Evolutionary conservation across 2,888 invertebrate genomes (phyloP).

Genomic region (Eupithecia subfuscata): DNA sequence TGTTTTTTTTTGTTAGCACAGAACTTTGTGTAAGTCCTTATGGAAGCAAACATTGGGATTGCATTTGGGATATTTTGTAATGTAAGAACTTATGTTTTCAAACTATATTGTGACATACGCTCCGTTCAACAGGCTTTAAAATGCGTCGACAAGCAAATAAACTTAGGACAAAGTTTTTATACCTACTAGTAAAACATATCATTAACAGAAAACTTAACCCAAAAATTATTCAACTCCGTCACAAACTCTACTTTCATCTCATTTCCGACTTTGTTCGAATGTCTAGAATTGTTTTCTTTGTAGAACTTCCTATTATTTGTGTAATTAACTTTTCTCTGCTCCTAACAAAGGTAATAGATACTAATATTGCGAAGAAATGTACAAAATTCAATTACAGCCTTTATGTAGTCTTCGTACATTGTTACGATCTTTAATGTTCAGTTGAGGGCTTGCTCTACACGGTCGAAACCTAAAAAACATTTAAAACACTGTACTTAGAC

Average conservation of each 20-base stretch:
- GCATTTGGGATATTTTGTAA: no score
- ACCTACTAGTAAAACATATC: neutral
- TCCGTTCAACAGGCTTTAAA: neutral
- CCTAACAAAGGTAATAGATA: neutral
- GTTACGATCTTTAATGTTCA: slow-evolving; percentile 28
- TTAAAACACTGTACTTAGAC: no score
- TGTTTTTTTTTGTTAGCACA: no score
- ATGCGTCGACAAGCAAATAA: neutral
- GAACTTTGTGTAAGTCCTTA: no score
- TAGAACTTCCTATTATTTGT: neutral
- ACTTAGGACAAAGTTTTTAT: neutral
- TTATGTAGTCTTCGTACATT: slow-evolving; percentile 9
- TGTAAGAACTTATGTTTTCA: no score
- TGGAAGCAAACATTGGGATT: no score
- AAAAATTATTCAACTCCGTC: neutral
- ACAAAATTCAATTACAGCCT: slow-evolving; percentile 3
- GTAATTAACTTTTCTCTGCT: neutral
- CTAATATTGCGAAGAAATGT: neutral
- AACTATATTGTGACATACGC: neutral
- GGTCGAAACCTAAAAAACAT: neutral
- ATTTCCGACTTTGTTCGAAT: neutral
- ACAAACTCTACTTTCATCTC: neutral
- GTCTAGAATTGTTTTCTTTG: neutral
- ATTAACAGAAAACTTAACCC: neutral
- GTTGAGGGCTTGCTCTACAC: slow-evolving; percentile 13